Evolutionary conservation across 92 coral and sea anemone genomes (phyloP).

Genomic region (Epizoanthus fatuus): DNA sequence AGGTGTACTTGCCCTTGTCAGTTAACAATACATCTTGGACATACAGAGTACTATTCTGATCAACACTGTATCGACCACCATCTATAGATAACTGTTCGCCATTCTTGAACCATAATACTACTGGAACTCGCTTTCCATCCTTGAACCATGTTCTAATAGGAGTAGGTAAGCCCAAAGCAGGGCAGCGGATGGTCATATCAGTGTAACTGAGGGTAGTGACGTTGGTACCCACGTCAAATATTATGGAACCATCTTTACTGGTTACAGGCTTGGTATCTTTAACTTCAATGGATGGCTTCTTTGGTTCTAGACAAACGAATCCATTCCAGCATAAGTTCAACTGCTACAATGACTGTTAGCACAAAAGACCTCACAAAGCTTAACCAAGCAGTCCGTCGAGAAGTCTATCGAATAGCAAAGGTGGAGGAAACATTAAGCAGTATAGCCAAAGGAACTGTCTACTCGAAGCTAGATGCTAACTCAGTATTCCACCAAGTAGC

Average conservation of each 20-base stretch:
- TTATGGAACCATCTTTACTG: conserved; percentile 11
- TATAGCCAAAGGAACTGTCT: no score
- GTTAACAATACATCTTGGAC: conserved; percentile 24
- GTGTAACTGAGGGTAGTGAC: conserved; percentile 67
- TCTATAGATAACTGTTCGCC: conserved; percentile 16
- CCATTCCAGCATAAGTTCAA: no score
- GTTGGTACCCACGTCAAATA: conserved; percentile 53
- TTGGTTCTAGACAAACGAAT: background rate
- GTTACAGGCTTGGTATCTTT: conserved; percentile 10
- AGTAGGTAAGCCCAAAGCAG: conserved; percentile 82
- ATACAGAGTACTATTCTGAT: conserved; percentile 30
- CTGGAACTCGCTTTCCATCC: conserved; percentile 57
- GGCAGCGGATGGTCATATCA: conserved; percentile 72
- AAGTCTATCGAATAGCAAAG: no score
- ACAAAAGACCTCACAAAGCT: no score
- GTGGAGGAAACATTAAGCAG: no score
- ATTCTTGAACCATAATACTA: conserved; percentile 25
- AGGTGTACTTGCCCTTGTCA: conserved; percentile 76
- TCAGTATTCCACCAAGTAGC: no score
- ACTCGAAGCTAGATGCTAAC: no score
- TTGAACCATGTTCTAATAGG: conserved; percentile 78
- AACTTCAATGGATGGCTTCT: conserved; percentile 30
- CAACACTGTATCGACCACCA: conserved; percentile 15
- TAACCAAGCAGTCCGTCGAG: no score
- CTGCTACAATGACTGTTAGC: no score